Base-by-base conservation (phyloP, 2,888 invertebrate genomes). In the Smittia aterrima region DNA sequence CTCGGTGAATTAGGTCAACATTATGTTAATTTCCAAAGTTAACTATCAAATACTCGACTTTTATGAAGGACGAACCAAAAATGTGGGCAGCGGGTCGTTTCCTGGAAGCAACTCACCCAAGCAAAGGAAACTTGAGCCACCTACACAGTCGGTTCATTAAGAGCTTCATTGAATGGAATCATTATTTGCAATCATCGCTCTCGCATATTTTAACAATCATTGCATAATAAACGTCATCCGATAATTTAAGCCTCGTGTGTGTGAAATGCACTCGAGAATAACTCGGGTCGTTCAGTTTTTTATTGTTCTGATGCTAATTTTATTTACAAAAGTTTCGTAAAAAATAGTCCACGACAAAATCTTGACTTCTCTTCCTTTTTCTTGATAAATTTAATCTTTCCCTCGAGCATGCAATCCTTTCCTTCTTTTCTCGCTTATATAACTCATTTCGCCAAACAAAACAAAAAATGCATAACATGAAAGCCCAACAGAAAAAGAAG, bases 1-100 rank as follows among this genome's bases (percentile, higher is more conserved):
- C 40, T 71, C 54, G 54, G 70, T 71, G 54, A 72, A 72, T 72
- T 72, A 62, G 72, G 72, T 72, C 72, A 72, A 72, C 72, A 62
- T 58, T 72, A 72, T 72, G 58, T 38, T 62, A 72, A 72, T 72
- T 72, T 40, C 58, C 53, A 27, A 72, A 58, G 38, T 72, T 62
- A 68, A 16, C 53, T 13, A 64, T 62, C 72, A 72, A 72, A 72
- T 62, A 32, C 7, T 53, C 38, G 7, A 20, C 32, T 54, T 27
- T 53, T 47, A 40, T 71, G 62, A 72, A 72, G 72, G 62, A 72
- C 72, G 72, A 71, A 54, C 47, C 9, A 40, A 22, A 27, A 58
- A 58, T 58, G 22, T 58, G 58, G 58, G 58, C 22, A 22, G 18
- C 58, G 58, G 22, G 58, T 22, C 20, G 20, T 53, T 71, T 71